Evolutionary conservation across 2,888 invertebrate genomes (phyloP).

Genomic region (Lasioglossum marginatum): DNA sequence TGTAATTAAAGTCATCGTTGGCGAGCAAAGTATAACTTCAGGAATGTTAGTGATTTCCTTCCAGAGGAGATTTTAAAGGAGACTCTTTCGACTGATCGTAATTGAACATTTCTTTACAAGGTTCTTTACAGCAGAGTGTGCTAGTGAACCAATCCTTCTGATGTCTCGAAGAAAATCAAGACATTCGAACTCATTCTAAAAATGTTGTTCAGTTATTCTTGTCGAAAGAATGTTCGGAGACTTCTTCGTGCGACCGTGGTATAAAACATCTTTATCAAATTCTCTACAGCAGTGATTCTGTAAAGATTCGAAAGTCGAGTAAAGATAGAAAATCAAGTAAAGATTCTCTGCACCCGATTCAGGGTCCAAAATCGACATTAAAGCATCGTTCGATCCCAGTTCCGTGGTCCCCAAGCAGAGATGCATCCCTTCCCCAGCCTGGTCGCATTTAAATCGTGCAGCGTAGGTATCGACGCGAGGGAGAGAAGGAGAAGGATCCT

Average conservation of each 20-base stretch:
- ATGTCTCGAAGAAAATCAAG: background rate
- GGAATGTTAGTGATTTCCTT: background rate
- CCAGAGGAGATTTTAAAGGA: background rate
- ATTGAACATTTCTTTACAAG: background rate
- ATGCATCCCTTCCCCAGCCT: background rate
- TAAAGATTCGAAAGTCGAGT: too few relatives aligned
- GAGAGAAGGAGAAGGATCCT: background rate
- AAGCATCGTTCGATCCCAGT: background rate
- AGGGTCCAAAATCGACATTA: background rate
- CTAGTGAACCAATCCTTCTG: background rate
- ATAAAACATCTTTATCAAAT: background rate
- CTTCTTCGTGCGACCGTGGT: background rate
- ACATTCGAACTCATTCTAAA: background rate
- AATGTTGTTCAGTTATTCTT: background rate
- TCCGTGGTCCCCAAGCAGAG: background rate
- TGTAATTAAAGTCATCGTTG: background rate
- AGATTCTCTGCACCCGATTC: background rate
- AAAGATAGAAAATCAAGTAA: too few relatives aligned
- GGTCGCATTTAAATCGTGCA: constrained; percentile 44
- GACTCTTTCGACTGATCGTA: background rate
- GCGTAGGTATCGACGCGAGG: constrained; percentile 25
- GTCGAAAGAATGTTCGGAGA: background rate
- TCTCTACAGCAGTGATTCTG: background rate
- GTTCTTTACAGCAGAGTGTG: background rate
- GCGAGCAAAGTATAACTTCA: background rate